phyloP scores from a whole-genome alignment of 2,797 vertebrate genomes.

The Cottoperca gobio region DNA sequence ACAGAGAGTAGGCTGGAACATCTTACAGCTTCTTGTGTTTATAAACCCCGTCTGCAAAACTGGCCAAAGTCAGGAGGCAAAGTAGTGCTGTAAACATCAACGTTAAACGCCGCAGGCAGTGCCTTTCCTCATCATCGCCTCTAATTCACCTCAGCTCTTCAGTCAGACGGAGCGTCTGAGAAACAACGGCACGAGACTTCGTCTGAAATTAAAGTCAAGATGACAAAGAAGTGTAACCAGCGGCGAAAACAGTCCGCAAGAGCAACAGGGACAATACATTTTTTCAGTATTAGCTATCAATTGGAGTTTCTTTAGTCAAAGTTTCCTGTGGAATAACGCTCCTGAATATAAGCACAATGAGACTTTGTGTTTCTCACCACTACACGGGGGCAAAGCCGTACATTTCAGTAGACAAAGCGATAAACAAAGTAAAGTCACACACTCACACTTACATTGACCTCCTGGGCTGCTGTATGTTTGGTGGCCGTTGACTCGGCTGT shows the following conservation, averaged over 20 bases:
- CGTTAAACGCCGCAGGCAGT: background rate
- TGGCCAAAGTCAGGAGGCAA: constrained; percentile 6
- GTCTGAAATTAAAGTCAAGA: constrained; percentile 24
- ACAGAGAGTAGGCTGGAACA: background rate
- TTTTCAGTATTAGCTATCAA: background rate
- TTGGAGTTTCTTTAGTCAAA: background rate
- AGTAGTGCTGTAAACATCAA: constrained; percentile 19
- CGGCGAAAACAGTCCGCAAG: background rate
- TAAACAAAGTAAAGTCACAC: constrained; percentile 38
- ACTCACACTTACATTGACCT: constrained; percentile 42
- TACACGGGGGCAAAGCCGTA: background rate
- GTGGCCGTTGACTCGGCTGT: constrained; percentile 61
- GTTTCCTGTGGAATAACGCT: background rate
- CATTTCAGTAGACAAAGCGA: constrained; percentile 30
- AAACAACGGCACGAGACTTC: background rate
- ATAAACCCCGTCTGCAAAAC: constrained; percentile 9
- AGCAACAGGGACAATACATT: background rate
- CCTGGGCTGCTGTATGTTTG: constrained; percentile 39
- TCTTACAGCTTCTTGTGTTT: constrained; percentile 10
- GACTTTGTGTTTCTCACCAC: constrained; percentile 9
- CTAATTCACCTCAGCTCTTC: constrained; percentile 19
- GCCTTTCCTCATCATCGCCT: constrained; percentile 16
- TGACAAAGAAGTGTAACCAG: background rate
- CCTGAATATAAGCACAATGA: background rate
- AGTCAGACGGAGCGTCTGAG: constrained; percentile 4